phyloP scores from a whole-genome alignment of 2,888 invertebrate species.

The Hemaris fuciformis region DNA sequence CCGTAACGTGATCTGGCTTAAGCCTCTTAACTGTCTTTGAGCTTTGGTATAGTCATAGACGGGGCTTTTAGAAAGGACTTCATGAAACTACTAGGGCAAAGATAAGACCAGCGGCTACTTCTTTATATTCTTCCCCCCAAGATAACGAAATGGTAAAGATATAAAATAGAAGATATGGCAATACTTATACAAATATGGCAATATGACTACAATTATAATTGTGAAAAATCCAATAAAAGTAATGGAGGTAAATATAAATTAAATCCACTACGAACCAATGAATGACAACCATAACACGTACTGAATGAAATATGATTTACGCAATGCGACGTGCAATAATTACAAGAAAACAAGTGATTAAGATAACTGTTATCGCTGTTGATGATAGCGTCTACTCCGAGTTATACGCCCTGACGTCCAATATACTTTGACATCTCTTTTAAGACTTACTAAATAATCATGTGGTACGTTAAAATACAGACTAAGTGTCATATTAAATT shows the following conservation, averaged over 20 bases:
- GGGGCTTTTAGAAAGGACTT: too few relatives aligned
- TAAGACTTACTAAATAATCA: not conserved
- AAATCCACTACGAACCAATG: conserved; percentile 11
- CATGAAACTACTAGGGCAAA: too few relatives aligned
- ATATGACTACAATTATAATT: too few relatives aligned
- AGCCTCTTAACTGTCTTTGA: too few relatives aligned
- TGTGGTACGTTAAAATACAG: not conserved
- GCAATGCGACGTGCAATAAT: conserved; percentile 42
- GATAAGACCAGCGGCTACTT: too few relatives aligned
- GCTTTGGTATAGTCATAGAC: too few relatives aligned
- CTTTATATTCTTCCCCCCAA: too few relatives aligned
- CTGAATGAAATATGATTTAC: conserved; percentile 27
- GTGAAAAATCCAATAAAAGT: too few relatives aligned
- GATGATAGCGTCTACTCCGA: conserved; percentile 42
- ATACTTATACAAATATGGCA: too few relatives aligned
- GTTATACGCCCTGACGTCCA: conserved; percentile 29
- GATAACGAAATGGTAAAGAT: too few relatives aligned
- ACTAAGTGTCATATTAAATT: not conserved
- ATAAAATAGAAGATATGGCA: too few relatives aligned
- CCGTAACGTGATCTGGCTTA: too few relatives aligned
- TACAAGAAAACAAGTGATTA: conserved; percentile 61
- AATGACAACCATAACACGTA: conserved; percentile 1
- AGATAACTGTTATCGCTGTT: conserved; percentile 53
- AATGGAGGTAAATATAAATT: not conserved
- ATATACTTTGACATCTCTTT: not conserved